Percentiles rank a stretch among this genome's conserved stretches.
These are phyloP conservation scores for Mesembrinibis cayennensis DNA, from an alignment of 2,113 vertebrate genomes.

Conservation along the genomic window DNA sequence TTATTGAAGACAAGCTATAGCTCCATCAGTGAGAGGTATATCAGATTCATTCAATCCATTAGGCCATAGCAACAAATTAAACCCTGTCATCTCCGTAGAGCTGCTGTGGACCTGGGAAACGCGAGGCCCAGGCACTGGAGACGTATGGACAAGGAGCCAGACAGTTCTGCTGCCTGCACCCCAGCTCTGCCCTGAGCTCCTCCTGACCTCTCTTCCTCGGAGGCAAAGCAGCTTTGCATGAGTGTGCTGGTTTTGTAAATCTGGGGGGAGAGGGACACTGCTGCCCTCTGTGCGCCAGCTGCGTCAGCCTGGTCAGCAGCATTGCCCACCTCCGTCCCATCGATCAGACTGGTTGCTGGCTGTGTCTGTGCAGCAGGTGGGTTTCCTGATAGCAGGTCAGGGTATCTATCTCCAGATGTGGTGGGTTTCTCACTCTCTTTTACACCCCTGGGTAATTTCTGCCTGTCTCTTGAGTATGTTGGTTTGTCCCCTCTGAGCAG, in stretches of 20 bases:
- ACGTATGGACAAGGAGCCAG: background rate
- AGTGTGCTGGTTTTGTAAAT: background rate
- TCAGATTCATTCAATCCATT: background rate
- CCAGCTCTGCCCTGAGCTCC: background rate
- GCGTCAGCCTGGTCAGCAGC: background rate
- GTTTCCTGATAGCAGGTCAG: background rate
- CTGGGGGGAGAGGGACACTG: rapidly evolving
- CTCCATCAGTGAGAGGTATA: background rate
- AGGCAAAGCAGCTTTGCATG: background rate
- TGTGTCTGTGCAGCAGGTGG: background rate
- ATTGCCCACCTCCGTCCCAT: rapidly evolving
- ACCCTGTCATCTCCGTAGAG: rapidly evolving
- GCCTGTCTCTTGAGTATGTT: background rate
- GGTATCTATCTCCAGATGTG: background rate
- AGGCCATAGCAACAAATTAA: background rate
- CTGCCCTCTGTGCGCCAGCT: background rate
- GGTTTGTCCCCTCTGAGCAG: background rate
- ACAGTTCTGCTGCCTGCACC: background rate
- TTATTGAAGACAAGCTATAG: background rate
- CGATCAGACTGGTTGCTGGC: background rate
- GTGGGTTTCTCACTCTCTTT: background rate
- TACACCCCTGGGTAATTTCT: background rate
- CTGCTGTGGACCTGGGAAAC: background rate
- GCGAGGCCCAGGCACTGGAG: background rate
- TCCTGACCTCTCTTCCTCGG: background rate